These are phyloP conservation scores for Nesidiocoris tenuis DNA, from an alignment of 2,888 invertebrate genomes.

Conservation along the genomic window DNA sequence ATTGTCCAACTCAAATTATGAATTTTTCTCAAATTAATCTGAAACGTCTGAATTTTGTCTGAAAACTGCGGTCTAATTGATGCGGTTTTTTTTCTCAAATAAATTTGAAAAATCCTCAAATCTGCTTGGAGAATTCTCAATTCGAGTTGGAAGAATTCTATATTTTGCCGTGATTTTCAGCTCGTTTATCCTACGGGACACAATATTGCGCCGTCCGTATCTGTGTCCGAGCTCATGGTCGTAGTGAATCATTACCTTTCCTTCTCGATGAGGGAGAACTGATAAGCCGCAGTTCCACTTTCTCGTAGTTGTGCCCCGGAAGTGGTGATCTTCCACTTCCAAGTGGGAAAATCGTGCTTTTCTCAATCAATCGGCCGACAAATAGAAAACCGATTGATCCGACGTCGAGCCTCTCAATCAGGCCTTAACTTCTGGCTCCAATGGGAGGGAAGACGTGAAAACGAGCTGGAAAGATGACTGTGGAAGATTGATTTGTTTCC, in stretches of 20 bases:
- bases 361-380: background rate
- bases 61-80: too few relatives aligned
- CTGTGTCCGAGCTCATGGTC: too few relatives aligned
- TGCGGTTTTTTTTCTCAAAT: background rate
- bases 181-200: too few relatives aligned
- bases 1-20: too few relatives aligned
- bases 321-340: background rate
- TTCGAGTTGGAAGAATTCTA: too few relatives aligned
- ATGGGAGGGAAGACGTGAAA: background rate
- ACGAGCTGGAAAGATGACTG: background rate
- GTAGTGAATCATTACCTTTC: background rate
- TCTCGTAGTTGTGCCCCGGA: background rate
- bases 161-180: too few relatives aligned
- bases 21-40: too few relatives aligned
- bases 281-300: background rate
- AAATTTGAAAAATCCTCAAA: too few relatives aligned
- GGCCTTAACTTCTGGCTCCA: background rate
- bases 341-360: background rate
- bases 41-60: too few relatives aligned
- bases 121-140: too few relatives aligned
- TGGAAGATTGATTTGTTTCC: too few relatives aligned
- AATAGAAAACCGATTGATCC: background rate
- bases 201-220: too few relatives aligned
- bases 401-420: background rate
- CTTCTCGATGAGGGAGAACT: background rate